phyloP scores from a whole-genome alignment of 2,797 vertebrate genomes.

The Phalanger gymnotis region DNA sequence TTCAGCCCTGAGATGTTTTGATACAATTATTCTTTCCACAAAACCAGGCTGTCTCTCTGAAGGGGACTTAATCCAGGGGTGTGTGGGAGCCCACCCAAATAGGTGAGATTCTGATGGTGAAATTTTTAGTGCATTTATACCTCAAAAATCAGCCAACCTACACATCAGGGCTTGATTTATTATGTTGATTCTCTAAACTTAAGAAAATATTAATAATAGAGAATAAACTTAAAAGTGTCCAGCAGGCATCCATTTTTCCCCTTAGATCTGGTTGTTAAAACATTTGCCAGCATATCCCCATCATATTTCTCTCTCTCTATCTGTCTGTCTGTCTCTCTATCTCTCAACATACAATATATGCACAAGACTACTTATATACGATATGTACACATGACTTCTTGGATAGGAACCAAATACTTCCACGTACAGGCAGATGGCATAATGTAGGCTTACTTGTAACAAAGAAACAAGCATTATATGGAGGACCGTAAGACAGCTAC shows the following conservation, averaged over 20 bases:
- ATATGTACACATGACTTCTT: not conserved
- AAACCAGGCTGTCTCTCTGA: not conserved
- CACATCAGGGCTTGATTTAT: not conserved
- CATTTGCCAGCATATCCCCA: not conserved
- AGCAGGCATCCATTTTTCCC: not conserved
- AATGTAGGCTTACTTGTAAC: not conserved
- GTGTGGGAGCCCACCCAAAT: not conserved
- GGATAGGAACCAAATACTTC: not conserved
- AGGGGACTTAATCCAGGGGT: not conserved
- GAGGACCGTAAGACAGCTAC: not conserved
- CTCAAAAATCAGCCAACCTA: not conserved
- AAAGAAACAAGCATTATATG: not conserved
- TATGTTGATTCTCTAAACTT: not conserved
- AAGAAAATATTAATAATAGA: not conserved
- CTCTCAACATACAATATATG: not conserved
- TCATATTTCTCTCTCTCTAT: not conserved
- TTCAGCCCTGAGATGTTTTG: not conserved
- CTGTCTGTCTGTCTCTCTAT: no score
- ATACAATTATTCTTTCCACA: not conserved
- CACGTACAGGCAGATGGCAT: not conserved
- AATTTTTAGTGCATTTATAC: not conserved
- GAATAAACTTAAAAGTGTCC: not conserved
- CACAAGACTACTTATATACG: not conserved
- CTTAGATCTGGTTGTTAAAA: not conserved
- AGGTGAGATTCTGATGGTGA: not conserved